Conservation (phyloP, 1,140 invertebrate species). For the Goniozus legneri region DNA sequence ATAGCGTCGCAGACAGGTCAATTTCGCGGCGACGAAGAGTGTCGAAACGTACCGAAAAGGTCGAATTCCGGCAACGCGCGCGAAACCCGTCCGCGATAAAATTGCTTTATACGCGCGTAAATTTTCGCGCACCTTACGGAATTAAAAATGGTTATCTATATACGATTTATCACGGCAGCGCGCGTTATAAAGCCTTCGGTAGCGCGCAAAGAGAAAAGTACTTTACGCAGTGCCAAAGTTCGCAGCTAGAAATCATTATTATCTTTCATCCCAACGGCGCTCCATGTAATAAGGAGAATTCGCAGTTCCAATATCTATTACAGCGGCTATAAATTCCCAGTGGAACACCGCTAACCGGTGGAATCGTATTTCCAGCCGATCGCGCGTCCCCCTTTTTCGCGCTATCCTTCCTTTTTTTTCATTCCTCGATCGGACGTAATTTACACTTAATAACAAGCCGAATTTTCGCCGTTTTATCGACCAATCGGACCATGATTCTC, state of each 20-base stretch:
- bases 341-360: conserved; percentile 17
- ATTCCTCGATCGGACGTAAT: conserved; percentile 13
- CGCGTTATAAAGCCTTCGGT: too few species aligned
- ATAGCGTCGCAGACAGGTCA: too few species aligned
- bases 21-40: too few species aligned
- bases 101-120: too few species aligned
- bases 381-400: conserved; percentile 10
- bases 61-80: too few species aligned
- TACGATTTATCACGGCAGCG: too few species aligned
- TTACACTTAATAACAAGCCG: conserved; percentile 28
- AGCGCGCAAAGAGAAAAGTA: conserved; percentile 14
- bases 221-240: conserved; percentile 19
- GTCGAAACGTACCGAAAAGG: too few species aligned
- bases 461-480: too few species aligned
- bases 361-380: conserved; percentile 31
- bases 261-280: conserved; percentile 25
- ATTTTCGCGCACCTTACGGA: too few species aligned
- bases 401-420: not conserved
- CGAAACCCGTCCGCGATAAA: too few species aligned
- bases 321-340: conserved; percentile 22
- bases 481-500: too few species aligned
- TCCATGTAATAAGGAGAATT: conserved; percentile 31
- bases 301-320: conserved; percentile 31
- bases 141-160: too few species aligned
- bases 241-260: conserved; percentile 26